Conservation (phyloP, 1,140 invertebrate genomes). For the Euwallacea fornicatus region DNA sequence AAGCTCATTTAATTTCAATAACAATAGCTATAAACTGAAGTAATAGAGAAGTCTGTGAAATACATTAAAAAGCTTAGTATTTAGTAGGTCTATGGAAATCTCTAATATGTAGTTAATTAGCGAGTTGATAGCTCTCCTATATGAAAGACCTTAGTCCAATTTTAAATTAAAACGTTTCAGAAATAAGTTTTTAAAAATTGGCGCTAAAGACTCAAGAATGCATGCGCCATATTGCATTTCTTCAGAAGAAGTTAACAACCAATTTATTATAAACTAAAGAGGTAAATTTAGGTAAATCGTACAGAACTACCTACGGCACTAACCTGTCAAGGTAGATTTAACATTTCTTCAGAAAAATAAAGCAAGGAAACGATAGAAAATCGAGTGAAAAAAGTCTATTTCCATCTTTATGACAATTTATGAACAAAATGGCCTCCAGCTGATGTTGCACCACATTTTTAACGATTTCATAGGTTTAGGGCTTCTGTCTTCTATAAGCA, state of each 20-base stretch:
- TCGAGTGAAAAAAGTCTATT: slow-evolving; percentile 45
- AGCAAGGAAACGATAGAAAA: slow-evolving; percentile 34
- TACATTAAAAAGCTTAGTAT: no score
- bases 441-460: slow-evolving; percentile 47
- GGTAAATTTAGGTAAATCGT: neutral
- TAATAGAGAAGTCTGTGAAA: no score
- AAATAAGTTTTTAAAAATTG: slow-evolving; percentile 38
- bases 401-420: slow-evolving; percentile 49
- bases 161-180: neutral
- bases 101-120: no score
- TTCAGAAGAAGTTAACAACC: no score
- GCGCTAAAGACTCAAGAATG: slow-evolving; percentile 43
- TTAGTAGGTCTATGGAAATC: no score
- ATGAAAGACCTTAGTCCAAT: no score
- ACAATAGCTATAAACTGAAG: no score
- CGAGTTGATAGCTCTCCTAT: no score
- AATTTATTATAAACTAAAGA: neutral
- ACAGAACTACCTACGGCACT: slow-evolving; percentile 10
- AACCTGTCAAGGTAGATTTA: slow-evolving; percentile 30
- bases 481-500: no score
- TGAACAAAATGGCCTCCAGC: slow-evolving; percentile 51
- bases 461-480: slow-evolving; percentile 5
- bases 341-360: slow-evolving; percentile 38
- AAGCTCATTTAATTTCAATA: no score
- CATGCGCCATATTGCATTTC: slow-evolving; percentile 38